Base-by-base conservation (phyloP, 2,888 invertebrate species). In the Agonopterix heracliana region DNA sequence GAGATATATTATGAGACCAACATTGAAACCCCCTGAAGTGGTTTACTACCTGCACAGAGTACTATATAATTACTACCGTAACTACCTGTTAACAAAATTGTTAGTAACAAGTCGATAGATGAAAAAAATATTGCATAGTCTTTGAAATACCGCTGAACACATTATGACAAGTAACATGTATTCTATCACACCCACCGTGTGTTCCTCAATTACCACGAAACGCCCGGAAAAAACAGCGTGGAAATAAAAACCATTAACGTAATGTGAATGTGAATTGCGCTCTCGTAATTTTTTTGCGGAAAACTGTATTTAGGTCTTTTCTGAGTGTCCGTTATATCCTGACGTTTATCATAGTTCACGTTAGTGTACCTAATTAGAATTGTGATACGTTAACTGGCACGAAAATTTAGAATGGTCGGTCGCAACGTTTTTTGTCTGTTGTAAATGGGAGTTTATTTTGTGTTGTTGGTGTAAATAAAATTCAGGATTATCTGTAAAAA, bases 141-240 rank as follows among this genome's bases (percentile, higher is more conserved):
- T 26, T 26, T 26, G 26, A 41, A 76, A 41, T 53, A 66, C 13
- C 63, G 66, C 71, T 82, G 78, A 83, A 77, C 76, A 70, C 74
- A 79, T 84, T 83, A 84, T 75, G 76, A 78, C 76, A 73, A 75
- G 76, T 71, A 75, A 68, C 71, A 66, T 60, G 51, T 60, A 63
- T 66, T 66, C 61, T 56, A 69, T 75, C 73, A 72, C 71, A 69
- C 66, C 61, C 53, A 52, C 60, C 61, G 58, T 67, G 66, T 70
- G 38, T n/a, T 9, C 38, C 38, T 38, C 26, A 26, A 26, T 26
- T 26, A 38, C n/a, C 9, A 53, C 49, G 55, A 59, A 59, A 59
- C 66, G 66, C 71, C 68, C 65, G 70, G 68, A 61, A 69, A 14
- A 67, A 62, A 56, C 56, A 63, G 64, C 68, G 62, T 59, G 65